phyloP scores from a whole-genome alignment of 2,797 vertebrate species.

The Mormyrus hasselquistii region DNA sequence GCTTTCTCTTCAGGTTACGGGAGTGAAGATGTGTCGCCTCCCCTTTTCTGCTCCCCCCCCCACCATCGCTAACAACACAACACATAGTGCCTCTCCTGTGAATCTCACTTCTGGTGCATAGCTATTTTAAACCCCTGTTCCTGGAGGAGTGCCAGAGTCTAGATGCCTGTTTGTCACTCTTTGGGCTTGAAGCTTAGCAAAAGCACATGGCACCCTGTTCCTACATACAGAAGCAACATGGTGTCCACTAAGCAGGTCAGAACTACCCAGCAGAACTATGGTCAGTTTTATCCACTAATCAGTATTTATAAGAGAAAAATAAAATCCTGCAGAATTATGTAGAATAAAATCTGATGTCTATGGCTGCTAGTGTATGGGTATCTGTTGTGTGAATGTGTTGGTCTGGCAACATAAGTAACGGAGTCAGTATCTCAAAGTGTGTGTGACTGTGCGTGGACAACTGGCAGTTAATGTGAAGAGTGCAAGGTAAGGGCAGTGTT shows the following conservation, averaged over 20 bases:
- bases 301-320: background rate
- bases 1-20: no score
- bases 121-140: constrained; percentile 23
- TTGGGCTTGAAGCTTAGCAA: background rate
- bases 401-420: background rate
- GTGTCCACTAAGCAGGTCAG: background rate
- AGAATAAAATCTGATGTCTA: background rate
- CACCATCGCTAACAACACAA: background rate
- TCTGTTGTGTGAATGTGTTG: constrained; percentile 17
- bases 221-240: background rate
- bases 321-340: background rate
- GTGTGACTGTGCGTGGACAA: constrained; percentile 5
- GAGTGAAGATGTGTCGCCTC: no score
- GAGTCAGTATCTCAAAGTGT: background rate
- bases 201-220: background rate
- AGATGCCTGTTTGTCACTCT: constrained; percentile 19
- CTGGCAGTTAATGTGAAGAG: constrained; percentile 8
- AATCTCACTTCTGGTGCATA: background rate
- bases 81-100: background rate
- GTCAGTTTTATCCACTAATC: background rate
- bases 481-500: background rate
- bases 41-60: no score
- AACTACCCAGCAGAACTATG: background rate
- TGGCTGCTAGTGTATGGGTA: background rate
- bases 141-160: constrained; percentile 16